Base-by-base conservation (phyloP, 2,797 vertebrate genomes). In the Sphenopsis melanotis region DNA sequence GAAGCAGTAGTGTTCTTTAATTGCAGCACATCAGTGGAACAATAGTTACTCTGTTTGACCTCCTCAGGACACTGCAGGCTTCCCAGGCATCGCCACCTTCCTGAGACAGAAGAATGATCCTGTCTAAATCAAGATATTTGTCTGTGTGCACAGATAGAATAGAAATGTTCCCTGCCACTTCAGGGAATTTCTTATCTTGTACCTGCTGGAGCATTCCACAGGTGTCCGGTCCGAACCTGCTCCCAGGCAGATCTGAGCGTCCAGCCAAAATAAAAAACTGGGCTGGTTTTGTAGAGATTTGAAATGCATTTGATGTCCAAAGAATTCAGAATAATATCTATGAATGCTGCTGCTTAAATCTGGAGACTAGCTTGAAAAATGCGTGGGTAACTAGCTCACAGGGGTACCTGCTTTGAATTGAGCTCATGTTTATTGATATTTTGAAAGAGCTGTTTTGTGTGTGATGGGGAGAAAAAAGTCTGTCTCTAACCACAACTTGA, bases 171-270 rank as follows among this genome's bases (percentile, higher is more conserved):
- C 16, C 27, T 86, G 23, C 76, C 42, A 27, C 22, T 83, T 92
- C 27, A 47, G 75, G 56, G 92, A 60, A 44, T 87, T 92, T 77
- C 86, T 91, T 89, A 68, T 91, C 68, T 78, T 56, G 49, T 78
- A 30, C 60, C 11, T 93, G 81, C 69, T 32, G n/a, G 82, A 81
- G 41, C 65, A 56, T 96, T 95, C 94, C 89, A 70, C 91, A 95
- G 92, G 79, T 93, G 94, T 89, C n/a, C 3, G 17, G 89, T 69
- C 87, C 93, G 81, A 95, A 74, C 64, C 46, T 41, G 60, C 36
- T 92, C 78, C 83, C 56, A 47, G 60, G 68, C 64, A 50, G 60
- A 24, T 29, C 64, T 37, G 24, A 66, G 29, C 5, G 9, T 52
- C 78, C 53, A n/a, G 30, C 39, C 17, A 12, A 70, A 83, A 21